Evolutionary conservation across 2,113 vertebrate species (phyloP).

Genomic region (Lagenorhynchus albirostris): DNA sequence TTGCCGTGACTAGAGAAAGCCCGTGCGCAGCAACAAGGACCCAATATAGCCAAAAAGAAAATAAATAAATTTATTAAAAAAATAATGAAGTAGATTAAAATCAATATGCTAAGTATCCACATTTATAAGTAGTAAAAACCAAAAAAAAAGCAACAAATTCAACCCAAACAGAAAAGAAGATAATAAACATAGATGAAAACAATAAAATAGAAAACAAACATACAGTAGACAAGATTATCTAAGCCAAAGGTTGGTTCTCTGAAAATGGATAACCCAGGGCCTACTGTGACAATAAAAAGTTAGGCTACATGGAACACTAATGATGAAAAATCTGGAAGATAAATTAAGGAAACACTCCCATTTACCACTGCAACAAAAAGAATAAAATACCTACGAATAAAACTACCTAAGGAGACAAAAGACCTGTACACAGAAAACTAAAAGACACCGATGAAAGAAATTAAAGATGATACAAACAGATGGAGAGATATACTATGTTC

Average conservation of each 20-base stretch:
- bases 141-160: background rate
- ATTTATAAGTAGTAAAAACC: background rate
- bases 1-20: no score
- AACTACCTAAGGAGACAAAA: no score
- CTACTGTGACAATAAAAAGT: background rate
- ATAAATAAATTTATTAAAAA: no score
- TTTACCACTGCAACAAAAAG: no score
- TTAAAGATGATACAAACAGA: no score
- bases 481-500: no score
- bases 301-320: background rate
- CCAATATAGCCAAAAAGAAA: no score
- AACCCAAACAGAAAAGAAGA: background rate
- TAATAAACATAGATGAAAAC: background rate
- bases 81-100: background rate
- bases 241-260: background rate
- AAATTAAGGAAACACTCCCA: no score
- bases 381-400: no score
- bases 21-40: accelerated
- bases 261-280: background rate
- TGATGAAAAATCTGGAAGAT: no score
- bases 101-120: background rate
- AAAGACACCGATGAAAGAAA: no score
- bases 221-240: background rate
- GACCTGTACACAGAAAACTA: no score
- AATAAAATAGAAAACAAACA: background rate